Conservation (phyloP, 2,113 vertebrate genomes). For the Procapra przewalskii region DNA sequence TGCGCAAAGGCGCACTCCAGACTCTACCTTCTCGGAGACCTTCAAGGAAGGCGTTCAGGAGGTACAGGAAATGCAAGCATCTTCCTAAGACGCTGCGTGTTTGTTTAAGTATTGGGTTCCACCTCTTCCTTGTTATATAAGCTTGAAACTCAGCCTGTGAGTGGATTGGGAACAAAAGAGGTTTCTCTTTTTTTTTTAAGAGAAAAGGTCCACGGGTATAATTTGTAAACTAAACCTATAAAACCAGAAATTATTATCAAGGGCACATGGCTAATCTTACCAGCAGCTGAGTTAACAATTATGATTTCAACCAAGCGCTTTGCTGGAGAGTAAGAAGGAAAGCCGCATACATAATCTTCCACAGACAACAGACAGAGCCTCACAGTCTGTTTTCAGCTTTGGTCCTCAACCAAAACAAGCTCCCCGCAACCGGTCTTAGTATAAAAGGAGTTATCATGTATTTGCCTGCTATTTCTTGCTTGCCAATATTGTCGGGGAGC, state of each 20-base stretch:
- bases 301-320: conserved; percentile 45
- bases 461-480: neutral
- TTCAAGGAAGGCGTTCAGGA: conserved; percentile 95
- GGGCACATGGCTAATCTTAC: conserved; percentile 68
- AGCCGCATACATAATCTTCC: neutral
- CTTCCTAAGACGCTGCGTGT: conserved; percentile 11
- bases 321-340: conserved; percentile 1
- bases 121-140: conserved; percentile 57
- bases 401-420: neutral
- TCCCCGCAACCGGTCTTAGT: neutral
- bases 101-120: conserved; percentile 59
- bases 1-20: conserved; percentile 92
- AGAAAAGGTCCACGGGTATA: conserved; percentile 63
- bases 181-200: conserved; percentile 33
- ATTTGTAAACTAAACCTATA: conserved; percentile 73
- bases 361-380: neutral
- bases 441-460: neutral
- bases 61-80: conserved; percentile 77
- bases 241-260: conserved; percentile 64
- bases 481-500: neutral
- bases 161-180: conserved; percentile 72
- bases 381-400: neutral
- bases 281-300: conserved; percentile 43
- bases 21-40: conserved; percentile 95
- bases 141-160: conserved; percentile 66